These are phyloP conservation scores for Xestia ashworthii DNA, from an alignment of 2,888 invertebrate genomes.

Conservation along the genomic window DNA sequence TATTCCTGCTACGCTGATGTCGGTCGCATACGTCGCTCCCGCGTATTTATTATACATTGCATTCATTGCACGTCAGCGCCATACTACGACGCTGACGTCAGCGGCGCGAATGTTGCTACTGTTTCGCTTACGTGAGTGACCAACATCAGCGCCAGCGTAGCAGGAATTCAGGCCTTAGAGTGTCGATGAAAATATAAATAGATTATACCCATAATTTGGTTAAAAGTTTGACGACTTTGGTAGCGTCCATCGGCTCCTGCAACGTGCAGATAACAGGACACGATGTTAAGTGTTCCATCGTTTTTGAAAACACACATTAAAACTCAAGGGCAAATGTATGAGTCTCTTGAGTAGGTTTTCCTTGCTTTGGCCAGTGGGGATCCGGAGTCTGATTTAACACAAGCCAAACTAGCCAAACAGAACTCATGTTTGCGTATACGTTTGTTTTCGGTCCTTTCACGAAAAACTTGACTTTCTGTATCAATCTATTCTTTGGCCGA, in stretches of 20 bases:
- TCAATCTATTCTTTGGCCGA: neutral
- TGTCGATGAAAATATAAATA: neutral
- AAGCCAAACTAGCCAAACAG: neutral
- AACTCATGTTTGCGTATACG: neutral
- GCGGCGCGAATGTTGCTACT: no score
- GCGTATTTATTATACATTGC: no score
- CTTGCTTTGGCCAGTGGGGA: neutral
- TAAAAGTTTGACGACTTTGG: neutral
- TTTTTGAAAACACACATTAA: neutral
- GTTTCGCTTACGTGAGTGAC: no score
- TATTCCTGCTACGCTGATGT: no score
- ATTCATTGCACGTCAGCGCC: no score
- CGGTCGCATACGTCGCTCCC: no score
- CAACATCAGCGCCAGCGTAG: no score
- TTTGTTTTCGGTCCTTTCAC: no score
- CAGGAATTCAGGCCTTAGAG: neutral
- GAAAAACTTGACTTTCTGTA: neutral
- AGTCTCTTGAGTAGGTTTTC: neutral
- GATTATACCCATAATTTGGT: neutral
- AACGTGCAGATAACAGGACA: neutral
- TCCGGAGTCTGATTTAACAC: neutral
- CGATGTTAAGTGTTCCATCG: neutral
- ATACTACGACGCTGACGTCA: no score
- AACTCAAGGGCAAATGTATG: neutral
- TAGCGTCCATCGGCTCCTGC: neutral